Evolutionary conservation across 2,888 invertebrate genomes (phyloP), one percentile per base, ranked within the genome.

Genomic region (Drosophila neotestacea): DNA sequence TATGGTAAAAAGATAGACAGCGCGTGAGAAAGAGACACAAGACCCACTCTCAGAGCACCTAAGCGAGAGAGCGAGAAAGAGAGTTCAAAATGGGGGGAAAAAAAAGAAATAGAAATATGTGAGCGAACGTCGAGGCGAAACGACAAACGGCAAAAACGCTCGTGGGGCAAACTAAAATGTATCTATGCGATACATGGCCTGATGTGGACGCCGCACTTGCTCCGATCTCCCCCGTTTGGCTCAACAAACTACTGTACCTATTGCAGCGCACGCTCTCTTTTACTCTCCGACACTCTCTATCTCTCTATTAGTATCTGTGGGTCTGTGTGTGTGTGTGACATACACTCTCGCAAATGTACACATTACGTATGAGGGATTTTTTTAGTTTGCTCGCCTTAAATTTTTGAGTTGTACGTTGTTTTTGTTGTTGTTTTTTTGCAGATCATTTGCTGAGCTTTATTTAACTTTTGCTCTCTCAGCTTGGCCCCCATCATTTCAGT

Each of bases 391-490:
- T 82, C 73, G 82, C 70, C 70, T 73, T 79, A 74, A 79, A 66
- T 81, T 68, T 64, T 64, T 34, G 58, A 65, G 50, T 75, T 66
- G 28, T 63, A 36, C 41, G 48, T 16, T 16, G 16, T 73, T 47
- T 69, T 47, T 34, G 36, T 41, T 39, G 32, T 48, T 4, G 38
- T 42, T 22, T 71, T 83, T 84, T 85, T 84, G 88, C 84, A 83
- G 84, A 84, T 84, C 84, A 85, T 84, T 85, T 67, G 86, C 77
- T 59, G 87, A 85, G 89, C 90, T 85, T 90, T 85, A 85, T 90
- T 85, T 85, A 85, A 85, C 90, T 86, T 90, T 88, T 90, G 87
- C 89, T 90, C 85, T 85, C 84, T 73, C 64, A 56, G 58, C 44
- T 52, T 63, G 80, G 62, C 72, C 75, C 56, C 64, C 52, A 60